Evolutionary conservation across 2,113 vertebrate genomes (phyloP).

Genomic region (Vanacampus margaritifer): DNA sequence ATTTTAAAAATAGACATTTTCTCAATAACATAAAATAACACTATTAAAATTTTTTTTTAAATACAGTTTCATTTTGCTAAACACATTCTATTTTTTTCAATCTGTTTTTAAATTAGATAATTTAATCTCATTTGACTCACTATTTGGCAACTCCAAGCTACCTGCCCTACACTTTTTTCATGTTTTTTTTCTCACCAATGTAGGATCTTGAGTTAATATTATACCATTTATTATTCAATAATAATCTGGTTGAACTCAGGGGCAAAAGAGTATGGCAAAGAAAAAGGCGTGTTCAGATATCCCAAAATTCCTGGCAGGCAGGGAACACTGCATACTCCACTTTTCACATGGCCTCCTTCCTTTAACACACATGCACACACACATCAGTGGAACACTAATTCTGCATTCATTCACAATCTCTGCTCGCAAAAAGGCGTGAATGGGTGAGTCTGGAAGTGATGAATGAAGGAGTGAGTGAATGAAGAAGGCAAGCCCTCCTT

Average conservation of each 20-base stretch:
- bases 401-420: constrained; percentile 48
- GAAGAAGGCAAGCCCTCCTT: constrained; percentile 31
- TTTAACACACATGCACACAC: background rate
- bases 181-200: background rate
- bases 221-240: background rate
- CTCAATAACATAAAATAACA: background rate
- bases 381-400: constrained; percentile 14
- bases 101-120: background rate
- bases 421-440: constrained; percentile 28
- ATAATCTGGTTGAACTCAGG: background rate
- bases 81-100: too few species aligned
- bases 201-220: background rate
- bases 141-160: background rate
- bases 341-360: constrained; percentile 19
- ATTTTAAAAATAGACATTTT: background rate
- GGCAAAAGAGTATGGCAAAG: background rate
- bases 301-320: constrained; percentile 20
- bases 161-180: background rate
- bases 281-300: constrained; percentile 8
- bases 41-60: too few species aligned
- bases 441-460: constrained; percentile 24
- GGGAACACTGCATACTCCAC: constrained; percentile 50
- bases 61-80: too few species aligned
- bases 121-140: background rate
- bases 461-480: constrained; percentile 49